Conservation (phyloP, 2,888 invertebrate species). For the Scaptomyza reducta region DNA sequence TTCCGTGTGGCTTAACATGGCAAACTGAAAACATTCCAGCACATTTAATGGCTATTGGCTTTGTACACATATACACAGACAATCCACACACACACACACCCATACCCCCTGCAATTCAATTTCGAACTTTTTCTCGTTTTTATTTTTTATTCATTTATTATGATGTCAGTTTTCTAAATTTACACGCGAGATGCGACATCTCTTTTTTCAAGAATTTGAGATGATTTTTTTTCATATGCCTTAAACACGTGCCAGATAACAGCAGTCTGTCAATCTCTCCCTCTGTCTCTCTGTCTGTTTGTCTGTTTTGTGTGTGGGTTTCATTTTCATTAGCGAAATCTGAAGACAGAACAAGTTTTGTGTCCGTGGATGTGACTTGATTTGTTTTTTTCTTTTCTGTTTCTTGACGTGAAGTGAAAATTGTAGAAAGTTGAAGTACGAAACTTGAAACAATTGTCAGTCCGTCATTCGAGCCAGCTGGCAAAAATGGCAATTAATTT, state of each 20-base stretch:
- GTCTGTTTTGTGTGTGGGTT: conserved; percentile 43
- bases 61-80: conserved; percentile 19
- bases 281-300: not conserved
- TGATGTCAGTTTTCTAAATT: conserved; percentile 65
- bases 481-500: conserved; percentile 65
- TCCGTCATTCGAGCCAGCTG: conserved; percentile 5
- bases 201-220: conserved; percentile 25
- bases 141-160: conserved; percentile 42
- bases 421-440: conserved; percentile 63
- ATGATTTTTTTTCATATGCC: conserved; percentile 33
- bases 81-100: conserved; percentile 5
- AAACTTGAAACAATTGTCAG: conserved; percentile 65
- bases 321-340: conserved; percentile 65
- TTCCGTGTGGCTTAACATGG: conserved; percentile 31
- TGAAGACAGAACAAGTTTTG: conserved; percentile 59
- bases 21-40: conserved; percentile 27
- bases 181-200: conserved; percentile 26
- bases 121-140: conserved; percentile 31
- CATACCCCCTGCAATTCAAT: conserved; percentile 29
- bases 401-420: conserved; percentile 64
- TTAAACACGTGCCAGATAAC: conserved; percentile 45
- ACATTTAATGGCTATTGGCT: conserved; percentile 40
- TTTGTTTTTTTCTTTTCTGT: conserved; percentile 13
- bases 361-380: conserved; percentile 20
- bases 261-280: conserved; percentile 17